Evolutionary conservation across 2,888 invertebrate species (phyloP).

Genomic region (Synergus laeviventris): DNA sequence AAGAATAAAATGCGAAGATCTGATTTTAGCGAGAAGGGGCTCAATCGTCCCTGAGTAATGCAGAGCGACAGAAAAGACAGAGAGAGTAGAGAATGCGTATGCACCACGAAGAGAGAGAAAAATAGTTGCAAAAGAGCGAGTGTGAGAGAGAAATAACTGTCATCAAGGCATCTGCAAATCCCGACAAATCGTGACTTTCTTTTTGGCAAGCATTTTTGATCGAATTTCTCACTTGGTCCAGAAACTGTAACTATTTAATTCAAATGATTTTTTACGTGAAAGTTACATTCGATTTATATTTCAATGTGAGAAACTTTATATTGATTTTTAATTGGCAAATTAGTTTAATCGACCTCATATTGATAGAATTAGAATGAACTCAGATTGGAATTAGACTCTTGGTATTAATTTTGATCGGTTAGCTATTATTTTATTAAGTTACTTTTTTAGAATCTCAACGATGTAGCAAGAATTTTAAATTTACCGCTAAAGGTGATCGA

Average conservation of each 20-base stretch:
- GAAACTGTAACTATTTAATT: background rate
- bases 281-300: background rate
- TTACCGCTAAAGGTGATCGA: conserved; percentile 10
- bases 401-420: background rate
- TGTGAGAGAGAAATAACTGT: background rate
- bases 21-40: background rate
- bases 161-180: background rate
- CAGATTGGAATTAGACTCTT: background rate
- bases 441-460: too few relatives aligned
- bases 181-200: background rate
- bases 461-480: too few relatives aligned
- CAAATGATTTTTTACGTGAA: background rate
- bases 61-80: background rate
- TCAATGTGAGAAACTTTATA: background rate
- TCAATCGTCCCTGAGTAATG: background rate
- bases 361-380: background rate
- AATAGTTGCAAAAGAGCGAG: background rate
- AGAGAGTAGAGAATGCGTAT: background rate
- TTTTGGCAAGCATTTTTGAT: background rate
- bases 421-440: background rate
- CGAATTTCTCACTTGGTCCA: background rate
- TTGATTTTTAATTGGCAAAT: background rate
- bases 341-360: background rate
- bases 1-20: background rate
- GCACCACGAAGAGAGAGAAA: background rate